These are phyloP conservation scores for Hemicordylus capensis DNA, from an alignment of 2,113 vertebrate genomes.

Conservation along the genomic window DNA sequence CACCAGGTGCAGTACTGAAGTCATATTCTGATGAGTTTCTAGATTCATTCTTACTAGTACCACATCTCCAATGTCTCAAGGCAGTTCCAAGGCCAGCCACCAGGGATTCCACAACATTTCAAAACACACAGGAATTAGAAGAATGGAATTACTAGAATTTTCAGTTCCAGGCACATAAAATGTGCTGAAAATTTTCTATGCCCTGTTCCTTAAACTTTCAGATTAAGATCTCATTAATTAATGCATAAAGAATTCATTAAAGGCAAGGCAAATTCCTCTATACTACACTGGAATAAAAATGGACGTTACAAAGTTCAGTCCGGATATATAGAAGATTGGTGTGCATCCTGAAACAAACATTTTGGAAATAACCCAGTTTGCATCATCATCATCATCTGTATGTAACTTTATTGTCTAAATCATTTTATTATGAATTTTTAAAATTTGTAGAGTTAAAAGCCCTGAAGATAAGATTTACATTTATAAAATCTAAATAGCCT, in stretches of 20 bases:
- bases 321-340: not conserved
- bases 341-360: slow-evolving; percentile 29
- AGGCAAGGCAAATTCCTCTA: not conserved
- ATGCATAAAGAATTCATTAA: slow-evolving; percentile 17
- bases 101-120: slow-evolving; percentile 12
- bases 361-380: not conserved
- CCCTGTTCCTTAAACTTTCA: slow-evolving; percentile 1
- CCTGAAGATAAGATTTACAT: slow-evolving; percentile 34
- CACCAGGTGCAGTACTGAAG: slow-evolving; percentile 74
- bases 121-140: slow-evolving; percentile 15
- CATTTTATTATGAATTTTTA: not conserved
- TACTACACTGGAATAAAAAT: not conserved
- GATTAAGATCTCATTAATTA: not conserved
- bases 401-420: not conserved
- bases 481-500: slow-evolving; percentile 15
- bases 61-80: not conserved
- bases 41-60: slow-evolving; percentile 24
- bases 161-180: not conserved
- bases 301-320: not conserved
- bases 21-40: slow-evolving; percentile 60
- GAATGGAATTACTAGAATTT: not conserved
- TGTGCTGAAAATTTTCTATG: not conserved
- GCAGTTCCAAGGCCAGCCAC: slow-evolving; percentile 36
- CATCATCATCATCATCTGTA: not conserved
- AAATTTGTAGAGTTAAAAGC: slow-evolving; percentile 8